Base-by-base conservation (phyloP, 2,888 invertebrate species). In the Lepidocyrtinus sp. region DNA sequence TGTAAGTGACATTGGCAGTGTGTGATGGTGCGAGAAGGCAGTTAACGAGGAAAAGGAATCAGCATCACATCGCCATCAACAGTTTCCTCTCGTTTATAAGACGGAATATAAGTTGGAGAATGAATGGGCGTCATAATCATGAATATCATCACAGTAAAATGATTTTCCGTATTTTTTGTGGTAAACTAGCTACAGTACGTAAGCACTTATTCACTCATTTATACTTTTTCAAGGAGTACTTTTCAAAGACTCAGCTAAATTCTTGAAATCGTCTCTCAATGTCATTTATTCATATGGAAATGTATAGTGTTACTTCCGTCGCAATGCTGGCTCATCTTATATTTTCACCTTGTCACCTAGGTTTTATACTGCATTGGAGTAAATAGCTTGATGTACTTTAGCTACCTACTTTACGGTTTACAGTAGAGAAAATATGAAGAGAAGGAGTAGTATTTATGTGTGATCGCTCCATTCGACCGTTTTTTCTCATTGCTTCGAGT, bases 231-330 rank as follows among this genome's bases (percentile, higher is more conserved):
- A 9, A 61, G 62, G 24, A 36, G 27, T 62, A 45, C 59, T 65
- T 61, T 67, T 22, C 67, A 71, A 45, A 5, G 59, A 77, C 67
- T 77, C 71, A 77, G 72, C 77, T 67, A 63, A 77, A 65, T 65
- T 72, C 67, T 72, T 67, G 36, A 76, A 76, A 70, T 69, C 76
- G 72, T 77, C 72, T 77, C 72, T 77, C 77, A 72, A 77, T 77
- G 71, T 71, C 77, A 77, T 77, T 77, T 77, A 77, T 77, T 77
- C 77, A 72, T 65, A 77, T 77, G 77, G 77, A 72, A 77, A 77
- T 77, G 72, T 77, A 72, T 71, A 61, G 77, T 64, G 45, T 72
- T 61, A 64, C 77, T 77, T 77, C 77, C 77, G 77, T 77, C 77
- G 77, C 77, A 77, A 55, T 77, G 77, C 77, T 62, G 75, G 64